Base-by-base conservation (phyloP, 1,140 invertebrate species). In the Hypothenemus hampei region DNA sequence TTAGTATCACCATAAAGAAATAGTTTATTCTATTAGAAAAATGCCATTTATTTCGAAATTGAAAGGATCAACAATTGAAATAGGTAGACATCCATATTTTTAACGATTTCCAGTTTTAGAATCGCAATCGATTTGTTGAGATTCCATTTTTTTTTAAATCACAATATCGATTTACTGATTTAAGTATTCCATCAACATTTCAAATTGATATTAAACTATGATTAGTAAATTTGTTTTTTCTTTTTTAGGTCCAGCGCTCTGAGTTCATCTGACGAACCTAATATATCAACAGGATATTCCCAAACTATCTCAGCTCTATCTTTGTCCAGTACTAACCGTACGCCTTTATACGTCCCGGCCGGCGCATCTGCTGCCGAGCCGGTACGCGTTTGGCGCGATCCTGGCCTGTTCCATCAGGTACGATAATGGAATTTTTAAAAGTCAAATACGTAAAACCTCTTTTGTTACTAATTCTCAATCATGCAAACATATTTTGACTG, bases 291-390 rank as follows among this genome's bases (percentile, higher is more conserved):
- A n/a, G 37, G 41, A 22, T 43, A 35, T 15, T 19, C 41, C 5
- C 46, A 51, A 15, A 45, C 55, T 3, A 33, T 40, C 15, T 45
- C 51, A 20, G 44, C 55, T 19, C 36, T 48, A 6, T 48, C 58
- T 13, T 15, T 44, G 8, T 29, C 45, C 29, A 18, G 26, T 16
- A 33, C 26, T 61, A 74, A 72, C 43, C 73, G 77, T 18, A 72
- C 80, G 57, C 73, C 80, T 53, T 78, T 81, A 71, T 77, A 78
- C 56, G 75, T 80, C 62, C 73, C 75, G 15, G 70, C 74, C 54
- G 54, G 54, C 54, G 54, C 46, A 21, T 39, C 53, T n/a, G 31
- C 26, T 41, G 56, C 56, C 35, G 60, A 58, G 53, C 60, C 56
- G 33, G 71, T 75, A 54, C 72, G 69, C 56, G 72, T 77, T 58